Evolutionary conservation across 2,888 invertebrate species (phyloP), one percentile per base, ranked within the genome.

Genomic region (Drosophila gaucha): DNA sequence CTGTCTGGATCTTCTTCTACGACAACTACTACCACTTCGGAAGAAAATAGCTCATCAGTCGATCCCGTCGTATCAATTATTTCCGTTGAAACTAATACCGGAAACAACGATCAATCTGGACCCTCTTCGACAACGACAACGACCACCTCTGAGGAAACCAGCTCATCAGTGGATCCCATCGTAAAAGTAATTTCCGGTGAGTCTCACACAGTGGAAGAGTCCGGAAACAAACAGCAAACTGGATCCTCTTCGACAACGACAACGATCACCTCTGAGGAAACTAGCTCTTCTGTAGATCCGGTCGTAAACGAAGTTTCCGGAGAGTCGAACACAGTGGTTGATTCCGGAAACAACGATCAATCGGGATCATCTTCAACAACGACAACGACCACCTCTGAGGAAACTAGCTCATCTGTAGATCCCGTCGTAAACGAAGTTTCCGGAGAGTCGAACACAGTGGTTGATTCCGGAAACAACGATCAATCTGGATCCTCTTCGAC

Each of bases 41-140:
- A 14, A 6, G 3, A 4, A 2, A 33, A n/a, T 6, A 14, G n/a
- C 33, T 33, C 33, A 0, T 22, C 26, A 9, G 38, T 55, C 9
- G 49, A 44, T 1, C 33, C 33, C 6, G 33, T 14, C 5, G 33
- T n/a, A 28, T 28, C 28, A 6, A 28, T 8, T 1, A 28, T 3
- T 8, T 6, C 9, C 9, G 28, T 28, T 8, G 33, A 33, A 14
- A 28, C 10, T 28, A 2, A 2, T 28, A 4, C 33, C 14, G 33
- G 33, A 33, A 33, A 14, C 33, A 33, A 2, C 28, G 9, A 6
- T 14, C 33, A 33, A 33, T 14, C 33, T 14, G 33, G 33, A 33
- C 10, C 28, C 9, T 55, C 64, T 8, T 31, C 54, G 0, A 51
- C 62, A 26, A 28, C 28, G 10, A 58, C 58, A 3, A 57, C 50